Evolutionary conservation across 1,140 invertebrate genomes (phyloP).

Genomic region (Bombus vancouverensis): DNA sequence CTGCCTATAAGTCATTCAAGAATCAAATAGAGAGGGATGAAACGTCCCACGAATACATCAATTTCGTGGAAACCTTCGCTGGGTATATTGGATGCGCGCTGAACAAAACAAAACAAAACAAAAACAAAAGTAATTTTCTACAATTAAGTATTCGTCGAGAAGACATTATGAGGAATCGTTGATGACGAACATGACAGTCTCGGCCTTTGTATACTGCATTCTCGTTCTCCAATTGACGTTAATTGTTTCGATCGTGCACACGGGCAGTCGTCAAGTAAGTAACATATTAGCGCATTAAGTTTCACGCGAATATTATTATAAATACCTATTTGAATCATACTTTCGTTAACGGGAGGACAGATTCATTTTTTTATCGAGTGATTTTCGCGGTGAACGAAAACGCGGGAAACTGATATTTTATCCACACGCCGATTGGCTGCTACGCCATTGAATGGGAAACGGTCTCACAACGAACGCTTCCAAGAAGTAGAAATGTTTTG

Average conservation of each 20-base stretch:
- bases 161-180: slow-evolving; percentile 15
- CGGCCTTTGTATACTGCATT: slow-evolving; percentile 7
- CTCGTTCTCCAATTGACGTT: slow-evolving; percentile 10
- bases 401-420: slow-evolving; percentile 9
- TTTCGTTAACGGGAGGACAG: neutral
- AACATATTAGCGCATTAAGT: neutral
- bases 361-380: neutral
- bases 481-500: slow-evolving; percentile 63
- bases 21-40: neutral
- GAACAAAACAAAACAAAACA: neutral
- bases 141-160: neutral
- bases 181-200: slow-evolving; percentile 40
- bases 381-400: neutral
- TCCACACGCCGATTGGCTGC: slow-evolving; percentile 14
- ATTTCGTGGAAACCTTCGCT: neutral
- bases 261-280: slow-evolving; percentile 39
- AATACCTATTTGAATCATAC: neutral
- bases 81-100: neutral
- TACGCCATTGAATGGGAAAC: slow-evolving; percentile 65
- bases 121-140: too few species aligned
- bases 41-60: neutral
- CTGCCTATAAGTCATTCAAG: too few species aligned
- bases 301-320: too few species aligned
- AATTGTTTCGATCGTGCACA: neutral
- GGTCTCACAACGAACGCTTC: slow-evolving; percentile 51